Conservation (phyloP, 2,113 vertebrate species). For the Caretta caretta region DNA sequence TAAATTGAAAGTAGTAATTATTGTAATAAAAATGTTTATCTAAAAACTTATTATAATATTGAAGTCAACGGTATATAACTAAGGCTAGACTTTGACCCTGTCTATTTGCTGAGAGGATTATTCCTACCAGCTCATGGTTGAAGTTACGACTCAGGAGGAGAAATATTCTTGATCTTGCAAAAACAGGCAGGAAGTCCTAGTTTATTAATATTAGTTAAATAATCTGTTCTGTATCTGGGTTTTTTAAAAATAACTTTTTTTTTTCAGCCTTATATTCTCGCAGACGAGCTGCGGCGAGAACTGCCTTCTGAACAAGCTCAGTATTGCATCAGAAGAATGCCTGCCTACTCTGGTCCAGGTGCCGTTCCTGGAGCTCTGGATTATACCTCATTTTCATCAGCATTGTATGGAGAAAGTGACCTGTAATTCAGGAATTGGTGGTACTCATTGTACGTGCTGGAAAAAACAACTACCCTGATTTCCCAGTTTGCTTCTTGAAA, state of each 20-base stretch:
- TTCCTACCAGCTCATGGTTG: background rate
- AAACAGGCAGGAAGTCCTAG: background rate
- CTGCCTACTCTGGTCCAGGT: conserved; percentile 81
- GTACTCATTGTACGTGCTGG: conserved; percentile 37
- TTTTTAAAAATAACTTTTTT: background rate
- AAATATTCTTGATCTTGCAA: background rate
- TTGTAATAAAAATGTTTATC: background rate
- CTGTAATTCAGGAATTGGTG: conserved; percentile 78
- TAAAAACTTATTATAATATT: background rate
- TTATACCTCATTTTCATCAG: conserved; percentile 87
- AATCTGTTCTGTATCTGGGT: background rate
- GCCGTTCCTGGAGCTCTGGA: conserved; percentile 86
- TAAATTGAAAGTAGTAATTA: conserved; percentile 12
- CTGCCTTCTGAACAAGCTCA: conserved; percentile 90
- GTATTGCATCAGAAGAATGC: conserved; percentile 91
- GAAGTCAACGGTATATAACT: background rate
- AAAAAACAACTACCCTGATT: conserved; percentile 64
- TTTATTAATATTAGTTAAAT: background rate
- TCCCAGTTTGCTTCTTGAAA: conserved; percentile 74
- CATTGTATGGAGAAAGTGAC: conserved; percentile 90
- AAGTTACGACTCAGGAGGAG: fast-evolving
- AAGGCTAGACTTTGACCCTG: background rate
- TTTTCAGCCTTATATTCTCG: conserved; percentile 85
- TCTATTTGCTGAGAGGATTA: background rate
- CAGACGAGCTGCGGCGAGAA: conserved; percentile 87